A percentile compares a stretch with the other conserved stretches of the same genome.
Conservation (phyloP, 2,888 invertebrate genomes). For the Cataglyphis cursor region DNA sequence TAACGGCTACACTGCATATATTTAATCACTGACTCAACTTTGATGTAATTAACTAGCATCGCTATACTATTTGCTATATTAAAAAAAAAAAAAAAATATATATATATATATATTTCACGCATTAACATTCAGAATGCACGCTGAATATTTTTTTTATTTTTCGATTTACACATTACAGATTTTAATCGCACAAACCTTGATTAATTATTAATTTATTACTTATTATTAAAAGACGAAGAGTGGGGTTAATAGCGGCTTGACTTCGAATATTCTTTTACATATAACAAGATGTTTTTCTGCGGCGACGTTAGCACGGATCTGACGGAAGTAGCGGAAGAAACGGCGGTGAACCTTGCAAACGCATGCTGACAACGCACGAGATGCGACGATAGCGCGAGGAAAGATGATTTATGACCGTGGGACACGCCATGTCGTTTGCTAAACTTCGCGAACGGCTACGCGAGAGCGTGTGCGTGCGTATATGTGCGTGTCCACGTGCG, state of each 20-base stretch:
- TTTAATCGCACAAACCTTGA: not conserved
- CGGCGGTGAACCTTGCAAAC: conserved; percentile 74
- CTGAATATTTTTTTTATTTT: not conserved
- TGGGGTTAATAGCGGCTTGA: not conserved
- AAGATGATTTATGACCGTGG: conserved; percentile 83
- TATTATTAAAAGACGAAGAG: not conserved
- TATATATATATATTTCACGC: not conserved
- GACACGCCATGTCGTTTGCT: conserved; percentile 79
- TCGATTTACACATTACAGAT: not conserved
- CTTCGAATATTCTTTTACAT: not conserved
- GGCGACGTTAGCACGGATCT: conserved; percentile 40
- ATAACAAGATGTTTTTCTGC: not conserved
- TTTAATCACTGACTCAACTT: conserved; percentile 28
- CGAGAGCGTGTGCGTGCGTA: conserved; percentile 3
- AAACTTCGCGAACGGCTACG: conserved; percentile 59
- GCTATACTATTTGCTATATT: not conserved
- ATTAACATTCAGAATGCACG: not conserved
- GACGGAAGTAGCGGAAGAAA: conserved; percentile 70
- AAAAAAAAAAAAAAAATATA: not conserved
- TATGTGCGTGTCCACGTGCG: conserved; percentile 26
- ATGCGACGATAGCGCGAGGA: conserved; percentile 79
- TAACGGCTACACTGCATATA: conserved; percentile 2
- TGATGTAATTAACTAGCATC: not conserved
- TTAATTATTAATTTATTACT: not conserved
- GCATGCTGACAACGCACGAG: conserved; percentile 79